These are phyloP conservation scores for Drosophila barbarae DNA, from an alignment of 2,888 invertebrate species.

Conservation along the genomic window DNA sequence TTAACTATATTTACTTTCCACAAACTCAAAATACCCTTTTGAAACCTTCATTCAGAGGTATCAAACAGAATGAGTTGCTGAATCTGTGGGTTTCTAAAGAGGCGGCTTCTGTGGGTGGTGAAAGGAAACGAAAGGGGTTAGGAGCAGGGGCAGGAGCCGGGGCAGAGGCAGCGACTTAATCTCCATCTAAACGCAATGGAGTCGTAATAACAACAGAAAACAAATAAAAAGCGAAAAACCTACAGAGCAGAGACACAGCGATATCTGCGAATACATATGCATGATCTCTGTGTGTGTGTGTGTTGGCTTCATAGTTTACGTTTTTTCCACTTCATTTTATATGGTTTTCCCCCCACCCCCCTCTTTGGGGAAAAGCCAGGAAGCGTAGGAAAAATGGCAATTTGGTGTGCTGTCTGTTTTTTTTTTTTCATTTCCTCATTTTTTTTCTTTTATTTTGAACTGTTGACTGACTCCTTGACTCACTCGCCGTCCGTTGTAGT, in stretches of 20 bases:
- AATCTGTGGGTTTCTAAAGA: conserved; percentile 8
- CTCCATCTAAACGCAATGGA: conserved; percentile 73
- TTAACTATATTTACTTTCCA: no score
- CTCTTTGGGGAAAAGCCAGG: conserved; percentile 19
- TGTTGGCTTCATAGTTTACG: conserved; percentile 63
- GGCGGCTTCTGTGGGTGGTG: conserved; percentile 1
- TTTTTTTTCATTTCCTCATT: conserved; percentile 22
- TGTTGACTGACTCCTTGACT: conserved; percentile 43
- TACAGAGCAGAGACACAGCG: conserved; percentile 22
- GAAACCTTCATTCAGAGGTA: neutral
- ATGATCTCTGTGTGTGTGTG: conserved; percentile 22
- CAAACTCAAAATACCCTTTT: neutral
- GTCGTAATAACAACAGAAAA: conserved; percentile 72
- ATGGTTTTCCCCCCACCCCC: conserved; percentile 31
- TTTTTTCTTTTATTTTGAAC: conserved; percentile 34
- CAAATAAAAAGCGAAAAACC: conserved; percentile 63
- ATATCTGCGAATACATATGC: conserved; percentile 25
- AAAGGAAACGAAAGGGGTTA: no score
- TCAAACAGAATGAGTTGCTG: conserved; percentile 44
- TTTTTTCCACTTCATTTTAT: conserved; percentile 74
- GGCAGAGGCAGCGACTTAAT: conserved; percentile 60
- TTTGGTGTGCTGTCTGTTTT: conserved; percentile 44
- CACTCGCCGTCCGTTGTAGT: conserved; percentile 13
- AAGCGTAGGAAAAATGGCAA: conserved; percentile 58
- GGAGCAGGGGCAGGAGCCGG: neutral